Evolutionary conservation across 2,797 vertebrate species (phyloP).

Genomic region (Lepilemur ruficaudatus): DNA sequence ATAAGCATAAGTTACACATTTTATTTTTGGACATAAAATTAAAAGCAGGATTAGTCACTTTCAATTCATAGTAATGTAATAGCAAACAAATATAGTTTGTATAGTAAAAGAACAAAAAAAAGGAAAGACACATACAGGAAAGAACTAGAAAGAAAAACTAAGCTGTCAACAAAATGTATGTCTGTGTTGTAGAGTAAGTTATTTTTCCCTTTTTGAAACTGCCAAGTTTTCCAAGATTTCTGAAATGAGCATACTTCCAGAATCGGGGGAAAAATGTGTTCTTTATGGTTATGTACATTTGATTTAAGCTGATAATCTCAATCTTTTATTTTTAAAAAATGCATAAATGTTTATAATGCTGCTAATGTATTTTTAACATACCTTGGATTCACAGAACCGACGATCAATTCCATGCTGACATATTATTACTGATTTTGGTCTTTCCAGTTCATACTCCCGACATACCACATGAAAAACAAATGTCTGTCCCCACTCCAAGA

Average conservation of each 20-base stretch:
- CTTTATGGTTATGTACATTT: neutral
- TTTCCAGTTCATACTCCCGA: conserved; percentile 96
- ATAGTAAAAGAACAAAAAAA: neutral
- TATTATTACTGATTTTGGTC: conserved; percentile 93
- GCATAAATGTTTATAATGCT: neutral
- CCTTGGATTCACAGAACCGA: conserved; percentile 95
- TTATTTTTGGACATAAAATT: conserved; percentile 21
- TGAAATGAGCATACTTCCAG: neutral
- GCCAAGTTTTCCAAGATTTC: neutral
- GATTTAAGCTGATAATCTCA: neutral
- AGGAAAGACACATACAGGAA: neutral
- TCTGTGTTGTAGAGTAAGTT: neutral
- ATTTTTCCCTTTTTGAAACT: neutral
- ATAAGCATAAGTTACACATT: neutral
- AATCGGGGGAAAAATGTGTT: neutral
- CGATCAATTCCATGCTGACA: conserved; percentile 97
- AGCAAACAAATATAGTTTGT: neutral
- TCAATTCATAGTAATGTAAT: neutral
- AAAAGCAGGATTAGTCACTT: conserved; percentile 25
- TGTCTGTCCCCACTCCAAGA: conserved; percentile 95
- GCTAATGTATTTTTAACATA: conserved; percentile 73
- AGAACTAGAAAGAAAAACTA: neutral
- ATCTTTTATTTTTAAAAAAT: neutral
- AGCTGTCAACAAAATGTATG: neutral
- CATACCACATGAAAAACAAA: conserved; percentile 97